Evolutionary conservation across 2,113 vertebrate species (phyloP).

Genomic region (Scortum barcoo): DNA sequence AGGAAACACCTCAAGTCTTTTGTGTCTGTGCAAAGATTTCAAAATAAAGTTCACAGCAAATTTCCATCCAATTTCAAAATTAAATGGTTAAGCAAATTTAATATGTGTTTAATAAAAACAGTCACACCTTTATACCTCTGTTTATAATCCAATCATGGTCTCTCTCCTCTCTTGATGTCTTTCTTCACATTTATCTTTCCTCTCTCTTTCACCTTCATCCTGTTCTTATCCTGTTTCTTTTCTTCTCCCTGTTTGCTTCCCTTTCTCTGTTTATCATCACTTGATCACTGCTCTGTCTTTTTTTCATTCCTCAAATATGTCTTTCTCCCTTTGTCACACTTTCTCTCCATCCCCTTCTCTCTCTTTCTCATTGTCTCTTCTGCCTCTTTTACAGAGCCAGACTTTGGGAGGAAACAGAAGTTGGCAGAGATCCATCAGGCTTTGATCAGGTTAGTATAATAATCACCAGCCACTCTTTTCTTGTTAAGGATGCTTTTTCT

Average conservation of each 20-base stretch:
- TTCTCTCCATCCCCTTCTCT: not conserved
- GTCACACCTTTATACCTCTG: not conserved
- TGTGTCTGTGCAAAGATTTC: not conserved
- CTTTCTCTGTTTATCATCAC: not conserved
- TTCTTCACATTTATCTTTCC: not conserved
- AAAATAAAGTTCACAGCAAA: not conserved
- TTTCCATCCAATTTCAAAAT: too few relatives aligned
- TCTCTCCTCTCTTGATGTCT: not conserved
- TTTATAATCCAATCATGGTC: not conserved
- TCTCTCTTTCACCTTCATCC: not conserved
- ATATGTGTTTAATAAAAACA: not conserved
- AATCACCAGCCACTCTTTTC: not conserved
- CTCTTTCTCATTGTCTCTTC: slow-evolving; percentile 1
- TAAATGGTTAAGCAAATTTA: too few relatives aligned
- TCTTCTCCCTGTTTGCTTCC: not conserved
- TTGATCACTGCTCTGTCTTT: not conserved
- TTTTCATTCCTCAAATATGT: not conserved
- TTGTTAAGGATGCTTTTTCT: not conserved
- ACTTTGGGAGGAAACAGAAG: slow-evolving; percentile 85
- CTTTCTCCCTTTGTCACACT: not conserved
- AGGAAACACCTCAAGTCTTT: not conserved
- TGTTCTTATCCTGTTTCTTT: not conserved
- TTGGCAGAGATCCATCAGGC: slow-evolving; percentile 84
- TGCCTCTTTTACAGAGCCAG: slow-evolving; percentile 62
- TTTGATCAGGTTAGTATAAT: slow-evolving; percentile 75